A percentile compares a stretch with the other conserved stretches of the same genome.
These are phyloP conservation scores for Habropoda laboriosa DNA, from an alignment of 1,140 invertebrate species.

Conservation along the genomic window DNA sequence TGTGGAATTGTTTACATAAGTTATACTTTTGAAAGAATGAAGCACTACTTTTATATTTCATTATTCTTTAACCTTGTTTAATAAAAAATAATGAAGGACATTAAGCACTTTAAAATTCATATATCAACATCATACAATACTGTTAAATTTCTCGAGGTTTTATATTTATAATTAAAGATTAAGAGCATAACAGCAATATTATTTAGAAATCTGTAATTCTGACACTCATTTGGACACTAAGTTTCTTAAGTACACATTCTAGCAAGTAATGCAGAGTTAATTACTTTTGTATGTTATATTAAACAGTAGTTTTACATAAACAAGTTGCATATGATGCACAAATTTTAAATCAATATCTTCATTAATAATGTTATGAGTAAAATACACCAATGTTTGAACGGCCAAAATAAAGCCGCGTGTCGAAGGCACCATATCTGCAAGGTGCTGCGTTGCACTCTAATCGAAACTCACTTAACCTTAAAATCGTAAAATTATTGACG, in stretches of 20 bases:
- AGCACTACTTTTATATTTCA: not conserved
- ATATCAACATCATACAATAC: not conserved
- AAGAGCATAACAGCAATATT: not conserved
- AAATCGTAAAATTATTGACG: conserved; percentile 50
- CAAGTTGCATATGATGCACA: not conserved
- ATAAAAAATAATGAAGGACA: not conserved
- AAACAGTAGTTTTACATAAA: conserved; percentile 2
- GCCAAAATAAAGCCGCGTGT: conserved; percentile 74
- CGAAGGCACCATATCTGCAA: conserved; percentile 62
- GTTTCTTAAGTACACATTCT: conserved; percentile 10
- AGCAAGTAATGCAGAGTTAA: not conserved
- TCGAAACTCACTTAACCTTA: conserved; percentile 74
- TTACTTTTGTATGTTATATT: not conserved
- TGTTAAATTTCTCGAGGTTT: not conserved
- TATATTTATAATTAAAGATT: not conserved
- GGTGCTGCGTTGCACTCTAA: conserved; percentile 62
- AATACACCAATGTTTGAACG: conserved; percentile 15
- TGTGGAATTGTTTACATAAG: not conserved
- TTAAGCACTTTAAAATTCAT: not conserved
- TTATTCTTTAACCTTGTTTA: not conserved
- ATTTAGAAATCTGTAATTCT: not conserved
- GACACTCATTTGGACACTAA: not conserved
- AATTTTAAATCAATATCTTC: not conserved
- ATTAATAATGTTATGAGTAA: not conserved
- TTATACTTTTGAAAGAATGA: not conserved